A percentile compares a stretch with the other conserved stretches of the same genome.
These are phyloP conservation scores for Xiphorhynchus erythropygius DNA, from an alignment of 2,797 vertebrate species.

Conservation along the genomic window DNA sequence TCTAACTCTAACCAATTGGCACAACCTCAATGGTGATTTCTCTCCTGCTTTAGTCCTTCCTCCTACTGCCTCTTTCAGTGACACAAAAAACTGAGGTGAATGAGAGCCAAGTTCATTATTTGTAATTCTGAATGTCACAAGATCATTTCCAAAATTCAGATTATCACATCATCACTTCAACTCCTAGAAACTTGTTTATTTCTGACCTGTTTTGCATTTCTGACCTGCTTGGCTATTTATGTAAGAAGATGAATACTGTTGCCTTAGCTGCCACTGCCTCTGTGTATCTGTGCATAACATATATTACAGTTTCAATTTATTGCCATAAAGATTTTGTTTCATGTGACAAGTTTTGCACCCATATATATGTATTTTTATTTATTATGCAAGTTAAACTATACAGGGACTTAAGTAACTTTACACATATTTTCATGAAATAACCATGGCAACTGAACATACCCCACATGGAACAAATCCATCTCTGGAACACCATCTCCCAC, in stretches of 20 bases:
- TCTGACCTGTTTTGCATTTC: constrained; percentile 46
- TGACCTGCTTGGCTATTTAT: constrained; percentile 40
- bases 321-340: constrained; percentile 28
- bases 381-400: constrained; percentile 8
- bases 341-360: background rate
- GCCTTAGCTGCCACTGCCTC: background rate
- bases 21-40: background rate
- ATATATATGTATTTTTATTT: background rate
- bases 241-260: background rate
- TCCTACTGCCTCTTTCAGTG: background rate
- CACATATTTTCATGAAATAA: constrained; percentile 41
- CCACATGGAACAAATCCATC: background rate
- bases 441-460: constrained; percentile 50
- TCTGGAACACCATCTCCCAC: background rate
- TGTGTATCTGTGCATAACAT: background rate
- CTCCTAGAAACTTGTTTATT: constrained; percentile 37
- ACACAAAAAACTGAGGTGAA: background rate
- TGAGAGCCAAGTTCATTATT: constrained; percentile 1
- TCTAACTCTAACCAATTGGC: background rate
- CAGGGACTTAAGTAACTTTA: background rate
- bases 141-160: constrained; percentile 43
- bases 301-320: constrained; percentile 25
- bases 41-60: background rate
- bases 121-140: background rate
- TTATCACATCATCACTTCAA: constrained; percentile 35